Evolutionary conservation across 2,888 invertebrate species (phyloP).

Genomic region (Bembecia ichneumoniformis): DNA sequence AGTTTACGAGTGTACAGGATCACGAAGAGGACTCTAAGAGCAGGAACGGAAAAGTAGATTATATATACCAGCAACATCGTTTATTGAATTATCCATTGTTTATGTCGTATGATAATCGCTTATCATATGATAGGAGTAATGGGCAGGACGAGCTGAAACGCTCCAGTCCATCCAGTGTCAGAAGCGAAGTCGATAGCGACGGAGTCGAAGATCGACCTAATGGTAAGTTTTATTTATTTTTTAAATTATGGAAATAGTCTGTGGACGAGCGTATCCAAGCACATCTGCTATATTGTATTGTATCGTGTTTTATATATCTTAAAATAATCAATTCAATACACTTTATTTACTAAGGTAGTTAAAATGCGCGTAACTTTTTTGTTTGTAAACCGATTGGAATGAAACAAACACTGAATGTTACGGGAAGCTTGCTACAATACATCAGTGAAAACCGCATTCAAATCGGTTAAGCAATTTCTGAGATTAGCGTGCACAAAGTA

Average conservation of each 20-base stretch:
- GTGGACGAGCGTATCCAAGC: too few species aligned
- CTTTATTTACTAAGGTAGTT: too few species aligned
- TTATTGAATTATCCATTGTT: constrained; percentile 64
- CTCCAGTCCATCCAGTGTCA: constrained; percentile 55
- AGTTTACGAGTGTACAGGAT: constrained; percentile 35
- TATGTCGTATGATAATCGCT: constrained; percentile 60
- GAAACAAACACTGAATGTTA: too few species aligned
- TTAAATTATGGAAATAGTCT: not conserved
- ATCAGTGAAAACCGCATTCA: too few species aligned
- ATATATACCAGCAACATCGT: constrained; percentile 57
- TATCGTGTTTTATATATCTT: too few species aligned
- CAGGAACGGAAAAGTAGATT: constrained; percentile 53
- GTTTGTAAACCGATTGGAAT: too few species aligned
- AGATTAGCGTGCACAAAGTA: too few species aligned
- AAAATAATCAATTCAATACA: too few species aligned
- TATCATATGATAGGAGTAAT: constrained; percentile 30
- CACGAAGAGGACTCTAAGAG: constrained; percentile 52
- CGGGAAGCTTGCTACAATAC: too few species aligned
- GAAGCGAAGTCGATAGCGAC: constrained; percentile 63
- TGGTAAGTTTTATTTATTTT: constrained; percentile 31
- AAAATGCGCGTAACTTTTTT: too few species aligned
- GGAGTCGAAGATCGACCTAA: constrained; percentile 58
- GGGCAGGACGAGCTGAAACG: constrained; percentile 49
- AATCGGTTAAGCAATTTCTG: too few species aligned
- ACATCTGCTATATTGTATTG: too few species aligned